Conservation (phyloP, 1,140 invertebrate species). For the Zaprionus capensis region DNA sequence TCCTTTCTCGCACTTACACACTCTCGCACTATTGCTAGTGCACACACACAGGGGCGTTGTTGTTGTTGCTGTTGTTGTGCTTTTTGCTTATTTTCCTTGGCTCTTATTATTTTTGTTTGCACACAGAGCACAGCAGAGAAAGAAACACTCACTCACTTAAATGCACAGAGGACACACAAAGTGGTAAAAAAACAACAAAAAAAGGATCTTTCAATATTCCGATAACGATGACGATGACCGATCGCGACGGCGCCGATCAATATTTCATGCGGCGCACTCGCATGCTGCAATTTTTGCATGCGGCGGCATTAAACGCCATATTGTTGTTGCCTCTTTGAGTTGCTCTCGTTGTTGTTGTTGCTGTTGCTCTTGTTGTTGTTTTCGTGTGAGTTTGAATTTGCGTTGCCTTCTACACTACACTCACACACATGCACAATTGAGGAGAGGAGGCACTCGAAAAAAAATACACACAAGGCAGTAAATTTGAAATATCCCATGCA, state of each 20-base stretch:
- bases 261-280: slow-evolving; percentile 36
- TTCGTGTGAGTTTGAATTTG: slow-evolving; percentile 41
- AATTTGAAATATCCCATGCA: slow-evolving; percentile 45
- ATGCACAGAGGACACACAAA: slow-evolving; percentile 18
- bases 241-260: slow-evolving; percentile 25
- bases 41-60: slow-evolving; percentile 31
- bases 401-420: slow-evolving; percentile 44
- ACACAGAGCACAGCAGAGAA: not conserved
- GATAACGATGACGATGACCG: slow-evolving; percentile 27
- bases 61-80: slow-evolving; percentile 26
- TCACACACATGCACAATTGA: slow-evolving; percentile 40
- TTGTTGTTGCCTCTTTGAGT: slow-evolving; percentile 51
- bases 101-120: slow-evolving; percentile 29
- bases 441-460: slow-evolving; percentile 49
- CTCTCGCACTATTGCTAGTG: slow-evolving; percentile 14
- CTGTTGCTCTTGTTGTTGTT: slow-evolving; percentile 33
- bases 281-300: slow-evolving; percentile 56
- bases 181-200: slow-evolving; percentile 36
- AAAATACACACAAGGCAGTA: slow-evolving; percentile 34
- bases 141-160: slow-evolving; percentile 15
- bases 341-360: slow-evolving; percentile 26
- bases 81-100: slow-evolving; percentile 42
- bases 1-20: slow-evolving; percentile 31
- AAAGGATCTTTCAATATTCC: slow-evolving; percentile 31
- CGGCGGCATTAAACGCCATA: slow-evolving; percentile 57